phyloP scores from a whole-genome alignment of 2,797 vertebrate species.

The Malurus splendens region DNA sequence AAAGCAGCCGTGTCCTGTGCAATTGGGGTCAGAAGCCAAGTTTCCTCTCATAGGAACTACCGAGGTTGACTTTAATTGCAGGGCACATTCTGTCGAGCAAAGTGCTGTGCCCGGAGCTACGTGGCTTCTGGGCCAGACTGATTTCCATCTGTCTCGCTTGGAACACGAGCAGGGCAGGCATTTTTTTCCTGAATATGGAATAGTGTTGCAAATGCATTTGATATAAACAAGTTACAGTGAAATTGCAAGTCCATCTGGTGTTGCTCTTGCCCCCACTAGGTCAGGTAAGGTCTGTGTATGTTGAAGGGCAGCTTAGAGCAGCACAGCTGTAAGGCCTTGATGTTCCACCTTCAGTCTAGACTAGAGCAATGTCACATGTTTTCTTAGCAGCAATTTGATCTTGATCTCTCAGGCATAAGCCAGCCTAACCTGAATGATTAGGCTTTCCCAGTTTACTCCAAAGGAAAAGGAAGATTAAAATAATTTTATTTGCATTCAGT shows the following conservation, averaged over 20 bases:
- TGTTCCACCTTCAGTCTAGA: neutral
- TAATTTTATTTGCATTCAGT: neutral
- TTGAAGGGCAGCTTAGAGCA: neutral
- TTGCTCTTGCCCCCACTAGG: neutral
- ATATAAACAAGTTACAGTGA: neutral
- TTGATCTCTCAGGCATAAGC: neutral
- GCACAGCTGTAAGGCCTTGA: neutral
- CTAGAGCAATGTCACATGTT: neutral
- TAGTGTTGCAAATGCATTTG: neutral
- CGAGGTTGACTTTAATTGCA: neutral
- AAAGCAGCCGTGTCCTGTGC: neutral
- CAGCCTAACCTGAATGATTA: neutral
- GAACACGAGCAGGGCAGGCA: neutral
- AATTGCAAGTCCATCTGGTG: neutral
- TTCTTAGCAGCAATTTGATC: neutral
- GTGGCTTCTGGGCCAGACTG: neutral
- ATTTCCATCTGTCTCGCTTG: slow-evolving; percentile 25
- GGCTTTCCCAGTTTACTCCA: neutral
- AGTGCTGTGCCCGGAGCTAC: neutral
- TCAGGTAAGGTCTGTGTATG: neutral
- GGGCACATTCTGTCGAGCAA: neutral
- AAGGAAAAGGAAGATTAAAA: neutral
- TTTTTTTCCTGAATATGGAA: neutral
- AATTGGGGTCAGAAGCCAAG: slow-evolving; percentile 5
- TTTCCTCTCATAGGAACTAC: neutral